These are phyloP conservation scores for Drosophila koepferae DNA, from an alignment of 2,888 invertebrate genomes.

Conservation along the genomic window DNA sequence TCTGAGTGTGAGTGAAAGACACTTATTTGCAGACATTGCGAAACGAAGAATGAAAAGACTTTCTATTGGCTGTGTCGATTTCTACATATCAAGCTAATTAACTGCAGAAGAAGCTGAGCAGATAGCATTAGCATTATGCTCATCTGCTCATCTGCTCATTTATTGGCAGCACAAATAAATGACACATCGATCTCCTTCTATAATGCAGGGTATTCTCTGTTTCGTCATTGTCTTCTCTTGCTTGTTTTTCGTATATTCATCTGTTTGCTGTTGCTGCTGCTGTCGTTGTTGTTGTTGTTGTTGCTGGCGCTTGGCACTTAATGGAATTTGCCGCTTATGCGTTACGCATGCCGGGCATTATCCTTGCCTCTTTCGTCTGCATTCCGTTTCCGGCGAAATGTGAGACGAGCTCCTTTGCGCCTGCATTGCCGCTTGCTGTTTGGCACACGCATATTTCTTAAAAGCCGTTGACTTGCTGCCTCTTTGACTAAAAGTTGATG, in stretches of 20 bases:
- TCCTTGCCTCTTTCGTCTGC: conserved; percentile 64
- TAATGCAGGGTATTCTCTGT: neutral
- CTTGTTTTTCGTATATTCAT: neutral
- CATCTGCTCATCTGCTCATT: too few species aligned
- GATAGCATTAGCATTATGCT: too few species aligned
- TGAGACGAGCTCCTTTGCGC: conserved; percentile 30
- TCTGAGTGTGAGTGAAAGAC: too few species aligned
- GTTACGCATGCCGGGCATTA: conserved; percentile 80
- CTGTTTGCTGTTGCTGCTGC: neutral
- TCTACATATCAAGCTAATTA: too few species aligned
- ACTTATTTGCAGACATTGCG: too few species aligned
- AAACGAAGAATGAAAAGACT: too few species aligned
- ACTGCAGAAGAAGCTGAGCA: too few species aligned
- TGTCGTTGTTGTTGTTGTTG: conserved; percentile 9
- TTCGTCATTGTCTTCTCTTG: neutral
- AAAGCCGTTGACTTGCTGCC: conserved; percentile 50
- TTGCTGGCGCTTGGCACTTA: conserved; percentile 68
- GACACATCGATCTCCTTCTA: too few species aligned
- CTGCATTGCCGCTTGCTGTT: conserved; percentile 3
- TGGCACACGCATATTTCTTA: conserved; percentile 23
- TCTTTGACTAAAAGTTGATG: conserved; percentile 45
- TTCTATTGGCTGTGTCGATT: too few species aligned
- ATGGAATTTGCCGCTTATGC: conserved; percentile 81
- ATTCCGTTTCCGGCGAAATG: conserved; percentile 60
- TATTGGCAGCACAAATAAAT: too few species aligned